Evolutionary conservation across 2,888 invertebrate genomes (phyloP), one percentile per base, ranked within the genome.

Genomic region (Dendrolimus pini): DNA sequence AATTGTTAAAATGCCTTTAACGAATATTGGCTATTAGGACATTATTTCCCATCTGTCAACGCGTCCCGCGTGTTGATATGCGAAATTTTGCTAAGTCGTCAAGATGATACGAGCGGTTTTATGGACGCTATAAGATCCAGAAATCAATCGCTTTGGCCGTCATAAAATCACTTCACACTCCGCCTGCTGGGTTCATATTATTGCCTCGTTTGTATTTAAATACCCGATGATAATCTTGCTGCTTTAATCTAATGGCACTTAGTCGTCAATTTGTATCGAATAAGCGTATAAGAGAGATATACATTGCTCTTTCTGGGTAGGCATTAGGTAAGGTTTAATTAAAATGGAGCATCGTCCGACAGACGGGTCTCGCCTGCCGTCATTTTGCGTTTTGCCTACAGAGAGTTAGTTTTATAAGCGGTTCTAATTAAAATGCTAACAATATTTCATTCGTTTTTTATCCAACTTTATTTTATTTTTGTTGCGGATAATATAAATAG

Each of bases 61-160:
- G 66, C 67, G 70, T 67, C 65, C 65, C 65, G 65, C 62, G 63
- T 61, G 61, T 61, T 62, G 66, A 66, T 68, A 71, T 65, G 68
- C 65, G 69, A 76, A 80, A 79, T 82, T 86, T 84, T 78, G 84
- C 83, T 78, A 83, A 86, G 85, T 83, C 82, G 80, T 78, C 83
- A 83, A 82, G 78, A 83, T 76, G 73, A 77, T 78, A 78, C 77
- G 78, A 79, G 75, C 75, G 76, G 72, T 74, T 88, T 89, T 89
- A 87, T 86, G 79, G 83, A 67, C 70, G 81, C 81, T 75, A 84
- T 90, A 89, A 87, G 84, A 77, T 80, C 73, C 82, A 82, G 78
- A 75, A 80, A 80, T 78, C 82, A 77, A 80, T 79, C 75, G 74
- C 71, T 71, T 80, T 67, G 77, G 69, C 77, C 76, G 75, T 78